Evolutionary conservation across 2,113 vertebrate genomes (phyloP).

Genomic region (Climacteris rufus): DNA sequence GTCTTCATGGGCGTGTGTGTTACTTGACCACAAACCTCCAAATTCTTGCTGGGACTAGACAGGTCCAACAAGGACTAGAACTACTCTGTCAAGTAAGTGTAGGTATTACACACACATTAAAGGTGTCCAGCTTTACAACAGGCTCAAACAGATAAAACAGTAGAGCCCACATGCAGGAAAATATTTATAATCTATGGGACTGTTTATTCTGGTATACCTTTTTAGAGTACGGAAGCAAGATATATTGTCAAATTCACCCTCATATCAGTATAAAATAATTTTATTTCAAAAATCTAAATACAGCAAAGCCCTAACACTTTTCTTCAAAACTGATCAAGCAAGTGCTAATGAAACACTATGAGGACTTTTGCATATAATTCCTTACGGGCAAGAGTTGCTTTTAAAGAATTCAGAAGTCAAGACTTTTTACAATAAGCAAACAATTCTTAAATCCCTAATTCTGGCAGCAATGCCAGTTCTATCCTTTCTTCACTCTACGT

Average conservation of each 20-base stretch:
- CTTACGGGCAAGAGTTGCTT: not conserved
- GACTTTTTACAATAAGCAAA: not conserved
- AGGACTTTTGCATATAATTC: not conserved
- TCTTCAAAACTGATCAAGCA: not conserved
- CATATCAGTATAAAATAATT: not conserved
- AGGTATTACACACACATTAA: not conserved
- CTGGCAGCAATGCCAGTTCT: not conserved
- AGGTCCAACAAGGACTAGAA: not conserved
- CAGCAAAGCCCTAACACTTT: not conserved
- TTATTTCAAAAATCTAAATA: not conserved
- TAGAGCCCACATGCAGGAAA: not conserved
- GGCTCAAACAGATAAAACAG: not conserved
- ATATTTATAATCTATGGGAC: not conserved
- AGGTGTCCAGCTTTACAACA: not conserved
- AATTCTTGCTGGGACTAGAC: not conserved
- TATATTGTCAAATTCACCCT: not conserved
- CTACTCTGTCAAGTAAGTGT: not conserved
- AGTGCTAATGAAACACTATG: not conserved
- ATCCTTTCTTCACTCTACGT: not conserved
- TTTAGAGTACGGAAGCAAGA: not conserved
- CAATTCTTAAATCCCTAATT: not conserved
- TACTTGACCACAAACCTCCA: not conserved
- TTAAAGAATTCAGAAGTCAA: not conserved
- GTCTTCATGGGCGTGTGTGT: not conserved
- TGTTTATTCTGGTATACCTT: not conserved